Percentiles rank a stretch among this genome's conserved stretches.
These are phyloP conservation scores for Daphoenositta chrysoptera DNA, from an alignment of 2,113 vertebrate species.

Conservation along the genomic window DNA sequence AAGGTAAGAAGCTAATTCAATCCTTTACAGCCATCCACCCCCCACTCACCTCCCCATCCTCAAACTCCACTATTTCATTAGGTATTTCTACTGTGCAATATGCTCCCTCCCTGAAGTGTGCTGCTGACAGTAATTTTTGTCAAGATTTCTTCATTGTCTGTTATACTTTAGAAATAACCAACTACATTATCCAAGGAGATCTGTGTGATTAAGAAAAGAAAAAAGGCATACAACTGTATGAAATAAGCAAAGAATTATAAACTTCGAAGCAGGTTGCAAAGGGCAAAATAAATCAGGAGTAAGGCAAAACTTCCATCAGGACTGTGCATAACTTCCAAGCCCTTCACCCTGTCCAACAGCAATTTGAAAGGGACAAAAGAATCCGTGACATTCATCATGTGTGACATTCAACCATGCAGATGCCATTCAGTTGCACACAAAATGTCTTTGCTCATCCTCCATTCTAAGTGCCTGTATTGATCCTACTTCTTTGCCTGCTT, in stretches of 20 bases:
- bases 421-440: neutral
- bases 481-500: neutral
- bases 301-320: neutral
- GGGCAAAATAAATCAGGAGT: neutral
- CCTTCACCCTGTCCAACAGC: neutral
- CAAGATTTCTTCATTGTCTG: neutral
- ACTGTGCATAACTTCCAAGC: neutral
- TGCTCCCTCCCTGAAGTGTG: neutral
- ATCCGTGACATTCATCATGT: conserved; percentile 1
- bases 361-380: conserved; percentile 20
- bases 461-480: neutral
- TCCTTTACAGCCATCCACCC: neutral
- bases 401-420: conserved; percentile 9
- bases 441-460: neutral
- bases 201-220: neutral
- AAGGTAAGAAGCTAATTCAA: neutral
- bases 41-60: neutral
- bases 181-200: neutral
- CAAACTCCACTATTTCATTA: neutral
- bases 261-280: neutral
- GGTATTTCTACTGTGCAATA: neutral
- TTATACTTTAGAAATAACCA: neutral
- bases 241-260: neutral
- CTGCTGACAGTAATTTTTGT: neutral
- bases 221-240: too few species aligned